Conservation (phyloP, 2,113 vertebrate species). For the Cyanoliseus patagonus region DNA sequence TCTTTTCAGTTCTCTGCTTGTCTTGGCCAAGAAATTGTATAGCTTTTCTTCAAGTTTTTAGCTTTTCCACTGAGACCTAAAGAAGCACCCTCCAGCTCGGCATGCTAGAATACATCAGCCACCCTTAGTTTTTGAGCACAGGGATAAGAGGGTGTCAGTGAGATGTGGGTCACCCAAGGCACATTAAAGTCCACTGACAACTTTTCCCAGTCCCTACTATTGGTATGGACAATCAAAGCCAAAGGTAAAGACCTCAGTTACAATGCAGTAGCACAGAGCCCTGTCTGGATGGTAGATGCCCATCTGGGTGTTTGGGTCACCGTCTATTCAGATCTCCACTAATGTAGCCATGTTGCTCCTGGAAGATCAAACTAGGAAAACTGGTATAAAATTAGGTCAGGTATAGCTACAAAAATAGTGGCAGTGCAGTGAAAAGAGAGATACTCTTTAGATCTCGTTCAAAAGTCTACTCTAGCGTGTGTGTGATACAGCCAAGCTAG, state of each 20-base stretch:
- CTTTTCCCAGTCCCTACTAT: neutral
- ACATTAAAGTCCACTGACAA: neutral
- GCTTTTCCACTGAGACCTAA: neutral
- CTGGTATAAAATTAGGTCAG: neutral
- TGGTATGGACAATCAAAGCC: neutral
- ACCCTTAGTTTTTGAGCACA: neutral
- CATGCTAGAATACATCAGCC: neutral
- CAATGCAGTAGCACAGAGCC: neutral
- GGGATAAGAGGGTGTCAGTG: too few relatives aligned
- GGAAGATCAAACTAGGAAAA: neutral
- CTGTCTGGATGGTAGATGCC: neutral
- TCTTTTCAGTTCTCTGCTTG: neutral
- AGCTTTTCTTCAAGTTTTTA: neutral
- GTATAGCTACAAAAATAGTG: neutral
- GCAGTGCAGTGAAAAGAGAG: neutral
- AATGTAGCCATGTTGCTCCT: neutral
- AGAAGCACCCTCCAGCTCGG: neutral
- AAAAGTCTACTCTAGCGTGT: neutral
- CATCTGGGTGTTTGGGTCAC: neutral
- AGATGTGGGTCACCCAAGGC: neutral
- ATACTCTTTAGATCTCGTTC: neutral
- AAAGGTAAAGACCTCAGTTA: fast-evolving
- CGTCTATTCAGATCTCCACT: neutral
- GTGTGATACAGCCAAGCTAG: neutral
- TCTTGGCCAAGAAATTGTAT: neutral